Evolutionary conservation across 2,113 vertebrate species (phyloP), one percentile per base, ranked within the genome.

Genomic region (Sinosuthora webbiana): DNA sequence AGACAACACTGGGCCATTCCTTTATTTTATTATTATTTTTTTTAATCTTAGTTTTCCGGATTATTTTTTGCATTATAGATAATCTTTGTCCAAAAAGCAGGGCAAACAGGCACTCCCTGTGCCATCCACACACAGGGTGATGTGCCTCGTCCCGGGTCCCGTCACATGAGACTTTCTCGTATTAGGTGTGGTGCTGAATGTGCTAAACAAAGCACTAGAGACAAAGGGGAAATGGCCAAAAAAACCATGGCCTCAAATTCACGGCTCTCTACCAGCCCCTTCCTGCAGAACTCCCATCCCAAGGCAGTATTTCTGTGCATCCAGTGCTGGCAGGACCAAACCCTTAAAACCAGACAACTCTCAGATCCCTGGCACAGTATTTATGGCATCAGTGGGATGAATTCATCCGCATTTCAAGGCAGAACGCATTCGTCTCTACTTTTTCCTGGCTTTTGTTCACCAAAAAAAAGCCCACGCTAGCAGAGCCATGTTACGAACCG

Each of bases 391-490:
- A 15, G 13, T 75, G 69, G 52, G 14, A 44, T 81, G 63, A 80
- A 41, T 56, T 63, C 60, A 49, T 37, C 37, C 7, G 9, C 67
- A 41, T 84, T 78, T 92, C 62, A 69, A 81, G 37, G 73, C 57
- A 68, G 60, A 83, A 84, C 28, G 37, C 30, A 18, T 93, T 84
- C 1, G 7, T 87, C 41, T 89, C 64, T 90, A 78, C 80, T 93
- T 93, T 96, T 74, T 73, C 85, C 73, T 92, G 88, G 49, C 64
- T 89, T 84, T 88, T 87, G 62, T 79, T 93, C 71, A 19, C 60
- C 13, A 35, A 62, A 80, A 71, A n/a, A 57, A 22, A 9, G 1
- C 24, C 41, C 69, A 18, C 45, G n/a, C 80, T 60, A 93, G 74
- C 77, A 87, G 67, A 56, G 74, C 74, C 39, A 2, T 10, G 53